Evolutionary conservation across 2,113 vertebrate species (phyloP), one percentile per base, ranked within the genome.

Genomic region (Rattus rattus): DNA sequence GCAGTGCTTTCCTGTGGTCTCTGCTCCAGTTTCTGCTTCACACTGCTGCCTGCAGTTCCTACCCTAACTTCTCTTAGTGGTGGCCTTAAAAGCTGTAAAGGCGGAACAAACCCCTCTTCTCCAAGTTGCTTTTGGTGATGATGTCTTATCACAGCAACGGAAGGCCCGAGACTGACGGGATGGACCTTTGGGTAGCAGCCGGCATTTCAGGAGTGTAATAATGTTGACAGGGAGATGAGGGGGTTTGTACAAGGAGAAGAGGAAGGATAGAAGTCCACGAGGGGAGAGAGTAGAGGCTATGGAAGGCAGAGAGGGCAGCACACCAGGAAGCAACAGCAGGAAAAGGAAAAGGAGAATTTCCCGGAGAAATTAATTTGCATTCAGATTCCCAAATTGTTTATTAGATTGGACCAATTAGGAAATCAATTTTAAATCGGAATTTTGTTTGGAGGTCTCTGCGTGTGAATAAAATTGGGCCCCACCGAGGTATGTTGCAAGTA

Each of bases 371-470:
- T 89, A 59, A n/a, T 76, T 80, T 95, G 16, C 88, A 36, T 86
- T 85, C 85, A 77, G 76, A 90, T 73, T 92, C 39, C 90, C 16
- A 80, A 59, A 92, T 86, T 86, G 61, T 49, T 67, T 5, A 20
- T 86, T 67, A 3, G 26, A 33, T 49, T 49, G 83, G 43, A 63
- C 63, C 84, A 86, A 47, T 95, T 56, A 91, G 30, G 67, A 70
- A 80, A 86, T 59, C 7, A 86, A 5, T 19, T 95, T 92, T 92
- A 54, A 85, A 85, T 92, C 56, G 91, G 63, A 92, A 91, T 95
- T 88, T 95, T 94, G 65, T 86, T 97, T 92, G 54, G 61, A 79
- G 63, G 56, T 13, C 28, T 93, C 59, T 67, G 4, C 22, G 30
- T 70, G 61, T 69, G 36, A 79, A 13, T 81, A 39, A 73, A 83